Conservation (phyloP, 2,113 vertebrate genomes). For the Cygnus atratus region DNA sequence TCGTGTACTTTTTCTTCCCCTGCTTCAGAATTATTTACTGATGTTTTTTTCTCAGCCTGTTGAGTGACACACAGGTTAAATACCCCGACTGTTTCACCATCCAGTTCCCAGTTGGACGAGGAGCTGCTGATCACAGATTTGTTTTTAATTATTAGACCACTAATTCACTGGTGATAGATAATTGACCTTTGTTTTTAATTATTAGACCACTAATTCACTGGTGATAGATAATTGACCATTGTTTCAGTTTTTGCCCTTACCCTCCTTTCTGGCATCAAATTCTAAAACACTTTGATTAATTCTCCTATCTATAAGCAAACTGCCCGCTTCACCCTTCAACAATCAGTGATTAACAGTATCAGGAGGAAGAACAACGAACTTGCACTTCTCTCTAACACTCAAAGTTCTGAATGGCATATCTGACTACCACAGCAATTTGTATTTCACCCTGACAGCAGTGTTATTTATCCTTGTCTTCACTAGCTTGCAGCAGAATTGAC, state of each 20-base stretch:
- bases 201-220: background rate
- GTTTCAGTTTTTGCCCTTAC: conserved; percentile 42
- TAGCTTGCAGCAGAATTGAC: background rate
- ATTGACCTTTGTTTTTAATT: background rate
- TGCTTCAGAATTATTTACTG: background rate
- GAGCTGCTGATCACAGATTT: conserved; percentile 13
- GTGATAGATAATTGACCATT: background rate
- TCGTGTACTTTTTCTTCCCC: background rate
- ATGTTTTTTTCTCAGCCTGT: background rate
- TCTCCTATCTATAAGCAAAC: conserved; percentile 54
- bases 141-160: background rate
- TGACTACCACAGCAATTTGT: background rate
- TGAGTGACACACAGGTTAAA: background rate
- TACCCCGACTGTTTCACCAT: background rate
- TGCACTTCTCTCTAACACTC: background rate
- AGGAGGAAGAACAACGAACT: background rate
- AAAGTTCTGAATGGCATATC: background rate
- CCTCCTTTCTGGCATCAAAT: conserved; percentile 61
- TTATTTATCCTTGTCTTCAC: background rate
- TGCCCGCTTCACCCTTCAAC: background rate
- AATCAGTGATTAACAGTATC: conserved; percentile 7
- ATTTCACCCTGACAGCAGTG: background rate
- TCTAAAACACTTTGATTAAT: conserved; percentile 61
- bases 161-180: background rate
- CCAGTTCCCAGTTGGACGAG: background rate